phyloP scores from a whole-genome alignment of 2,888 invertebrate genomes.

The Bellardia pandia region DNA sequence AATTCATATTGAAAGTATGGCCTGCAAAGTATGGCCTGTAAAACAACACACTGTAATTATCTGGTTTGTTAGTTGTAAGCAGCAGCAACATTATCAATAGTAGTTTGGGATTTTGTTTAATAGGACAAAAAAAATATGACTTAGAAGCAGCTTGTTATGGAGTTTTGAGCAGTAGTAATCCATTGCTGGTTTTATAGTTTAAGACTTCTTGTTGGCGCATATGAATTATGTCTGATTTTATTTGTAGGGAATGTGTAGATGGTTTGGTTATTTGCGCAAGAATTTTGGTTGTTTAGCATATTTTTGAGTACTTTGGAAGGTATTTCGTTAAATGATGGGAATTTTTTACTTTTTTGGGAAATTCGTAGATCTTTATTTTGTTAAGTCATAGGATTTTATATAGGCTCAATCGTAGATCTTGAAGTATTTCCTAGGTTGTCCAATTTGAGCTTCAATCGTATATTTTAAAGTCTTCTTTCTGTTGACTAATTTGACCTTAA shows the following conservation, averaged over 20 bases:
- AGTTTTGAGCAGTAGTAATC: slow-evolving; percentile 34
- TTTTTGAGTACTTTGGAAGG: not conserved
- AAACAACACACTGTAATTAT: slow-evolving; percentile 55
- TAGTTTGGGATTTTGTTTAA: not conserved
- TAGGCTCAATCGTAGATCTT: too few relatives aligned
- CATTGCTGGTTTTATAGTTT: slow-evolving; percentile 45
- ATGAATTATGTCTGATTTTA: slow-evolving; percentile 78
- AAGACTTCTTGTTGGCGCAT: slow-evolving; percentile 82
- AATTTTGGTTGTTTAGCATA: not conserved
- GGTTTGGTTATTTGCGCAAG: not conserved
- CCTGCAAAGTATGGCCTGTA: slow-evolving; percentile 46
- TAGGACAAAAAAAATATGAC: slow-evolving; percentile 1
- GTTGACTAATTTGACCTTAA: too few relatives aligned
- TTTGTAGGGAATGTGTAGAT: not conserved
- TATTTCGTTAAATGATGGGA: not conserved
- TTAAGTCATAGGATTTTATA: too few relatives aligned
- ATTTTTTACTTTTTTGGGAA: not conserved
- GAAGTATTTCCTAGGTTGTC: too few relatives aligned
- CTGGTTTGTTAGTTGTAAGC: slow-evolving; percentile 43
- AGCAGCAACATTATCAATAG: slow-evolving; percentile 22
- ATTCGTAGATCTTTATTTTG: too few relatives aligned
- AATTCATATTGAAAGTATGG: slow-evolving; percentile 55
- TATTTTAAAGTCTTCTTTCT: too few relatives aligned
- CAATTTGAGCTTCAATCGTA: too few relatives aligned
- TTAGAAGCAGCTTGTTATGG: slow-evolving; percentile 58